These are phyloP conservation scores for Theonella swinhoei DNA, from an alignment of 37 sponge, comb jelly and placozoan species.

Conservation along the genomic window DNA sequence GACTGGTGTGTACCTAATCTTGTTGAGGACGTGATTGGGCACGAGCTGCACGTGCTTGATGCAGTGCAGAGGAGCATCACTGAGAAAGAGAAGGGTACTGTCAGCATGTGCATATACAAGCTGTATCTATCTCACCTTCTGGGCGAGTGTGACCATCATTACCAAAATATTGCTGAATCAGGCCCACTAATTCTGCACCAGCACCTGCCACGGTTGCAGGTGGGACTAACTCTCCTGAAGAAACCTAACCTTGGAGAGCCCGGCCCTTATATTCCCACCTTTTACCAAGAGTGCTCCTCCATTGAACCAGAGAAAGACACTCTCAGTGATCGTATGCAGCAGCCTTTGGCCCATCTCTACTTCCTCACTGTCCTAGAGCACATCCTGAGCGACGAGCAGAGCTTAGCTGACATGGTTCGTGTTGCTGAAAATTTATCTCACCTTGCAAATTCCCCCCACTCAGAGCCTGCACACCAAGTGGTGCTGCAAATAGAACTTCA, in stretches of 20 bases:
- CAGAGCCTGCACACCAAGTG: constrained; percentile 12
- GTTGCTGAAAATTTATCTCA: neutral
- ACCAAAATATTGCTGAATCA: neutral
- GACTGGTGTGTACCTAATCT: constrained; percentile 10
- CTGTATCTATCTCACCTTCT: constrained; percentile 57
- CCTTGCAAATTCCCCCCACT: constrained; percentile 14
- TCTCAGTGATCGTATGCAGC: constrained; percentile 55
- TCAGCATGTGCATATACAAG: constrained; percentile 46
- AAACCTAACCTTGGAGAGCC: neutral
- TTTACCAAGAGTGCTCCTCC: constrained; percentile 47
- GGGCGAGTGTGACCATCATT: constrained; percentile 27
- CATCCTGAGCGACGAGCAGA: constrained; percentile 33
- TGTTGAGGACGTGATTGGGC: neutral
- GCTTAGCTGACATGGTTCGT: neutral
- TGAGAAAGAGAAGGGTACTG: neutral
- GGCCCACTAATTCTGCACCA: constrained; percentile 53
- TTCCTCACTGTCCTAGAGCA: constrained; percentile 79
- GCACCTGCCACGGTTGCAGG: constrained; percentile 12
- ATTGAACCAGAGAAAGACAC: neutral
- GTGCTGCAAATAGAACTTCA: constrained; percentile 80
- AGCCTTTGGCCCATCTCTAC: constrained; percentile 84
- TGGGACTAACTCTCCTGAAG: constrained; percentile 25
- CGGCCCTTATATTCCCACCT: constrained; percentile 51
- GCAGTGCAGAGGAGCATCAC: neutral
- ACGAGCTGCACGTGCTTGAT: neutral